Percentiles rank a stretch among this genome's conserved stretches.
phyloP scores from a whole-genome alignment of 2,113 vertebrate species.

The Rousettus leschenaultii region DNA sequence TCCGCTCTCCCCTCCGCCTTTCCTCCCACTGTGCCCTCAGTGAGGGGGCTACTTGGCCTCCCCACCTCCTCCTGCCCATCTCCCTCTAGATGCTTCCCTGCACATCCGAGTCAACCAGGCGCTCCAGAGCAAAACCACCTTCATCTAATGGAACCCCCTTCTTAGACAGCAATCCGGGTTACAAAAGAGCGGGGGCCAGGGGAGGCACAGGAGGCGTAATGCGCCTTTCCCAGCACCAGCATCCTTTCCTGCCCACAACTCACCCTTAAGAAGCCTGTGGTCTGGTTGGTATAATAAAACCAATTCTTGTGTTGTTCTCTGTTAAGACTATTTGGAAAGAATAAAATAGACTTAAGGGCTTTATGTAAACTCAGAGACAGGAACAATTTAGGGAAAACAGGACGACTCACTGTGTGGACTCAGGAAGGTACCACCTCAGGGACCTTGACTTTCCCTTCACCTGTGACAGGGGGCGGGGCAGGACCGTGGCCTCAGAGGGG shows the following conservation, averaged over 20 bases:
- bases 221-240: background rate
- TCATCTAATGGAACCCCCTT: no score
- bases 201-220: background rate
- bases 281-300: background rate
- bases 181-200: accelerated
- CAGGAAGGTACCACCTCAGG: background rate
- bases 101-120: background rate
- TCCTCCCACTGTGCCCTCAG: background rate
- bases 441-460: background rate
- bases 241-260: background rate
- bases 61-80: background rate
- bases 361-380: background rate
- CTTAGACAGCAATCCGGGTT: background rate
- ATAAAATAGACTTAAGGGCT: background rate
- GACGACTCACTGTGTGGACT: background rate
- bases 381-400: background rate
- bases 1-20: background rate
- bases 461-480: background rate
- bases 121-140: background rate
- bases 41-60: background rate
- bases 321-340: background rate
- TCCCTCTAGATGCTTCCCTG: background rate
- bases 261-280: background rate
- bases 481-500: background rate
- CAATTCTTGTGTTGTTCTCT: background rate